Evolutionary conservation across 2,888 invertebrate species (phyloP), one percentile per base, ranked within the genome.

Genomic region (Pseudeuparius sepicola): DNA sequence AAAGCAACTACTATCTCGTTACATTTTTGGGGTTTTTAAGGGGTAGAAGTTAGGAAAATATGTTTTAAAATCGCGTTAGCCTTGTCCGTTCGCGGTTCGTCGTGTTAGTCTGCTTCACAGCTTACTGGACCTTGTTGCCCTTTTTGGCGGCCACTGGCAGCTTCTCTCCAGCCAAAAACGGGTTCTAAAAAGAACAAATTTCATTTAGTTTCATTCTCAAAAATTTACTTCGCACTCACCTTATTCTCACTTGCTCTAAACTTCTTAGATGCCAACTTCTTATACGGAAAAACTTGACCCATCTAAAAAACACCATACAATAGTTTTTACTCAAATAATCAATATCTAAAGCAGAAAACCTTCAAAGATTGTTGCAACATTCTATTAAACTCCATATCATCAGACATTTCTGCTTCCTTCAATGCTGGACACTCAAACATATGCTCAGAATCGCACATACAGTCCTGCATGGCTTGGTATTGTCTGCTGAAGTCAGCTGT

Each of bases 401-500:
- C 59, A 2, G 56, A 46, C 20, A 56, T 50, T 13, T 56, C 53
- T 2, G 41, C 44, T 3, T 42, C 47, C 14, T 66, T 55, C 24
- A 66, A 66, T 2, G 73, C 71, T 0, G 86, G 80, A 59, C 96
- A 96, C 58, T 83, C 82, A 59, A 92, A 84, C 90, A 92, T 97
- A 64, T 98, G 97, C 55, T 98, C 97, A 9, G 82, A 81, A 59
- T 98, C 98, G 50, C 98, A 98, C 77, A 96, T 89, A 60, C 98
- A 98, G 41, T 90, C 84, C 61, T 94, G 92, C 2, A 85, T 73
- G 17, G 82, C 78, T 60, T 93, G 90, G 61, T 88, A 96, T 52
- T 87, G 80, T 4, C 94, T 80, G 57, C 94, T 94, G 65, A 89
- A 96, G 0, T 86, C 82, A 0, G 96, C 96, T 0, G 92, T 87